A percentile compares a stretch with the other conserved stretches of the same genome.
Conservation (phyloP, 2,888 invertebrate genomes). For the Mythimna pallens region DNA sequence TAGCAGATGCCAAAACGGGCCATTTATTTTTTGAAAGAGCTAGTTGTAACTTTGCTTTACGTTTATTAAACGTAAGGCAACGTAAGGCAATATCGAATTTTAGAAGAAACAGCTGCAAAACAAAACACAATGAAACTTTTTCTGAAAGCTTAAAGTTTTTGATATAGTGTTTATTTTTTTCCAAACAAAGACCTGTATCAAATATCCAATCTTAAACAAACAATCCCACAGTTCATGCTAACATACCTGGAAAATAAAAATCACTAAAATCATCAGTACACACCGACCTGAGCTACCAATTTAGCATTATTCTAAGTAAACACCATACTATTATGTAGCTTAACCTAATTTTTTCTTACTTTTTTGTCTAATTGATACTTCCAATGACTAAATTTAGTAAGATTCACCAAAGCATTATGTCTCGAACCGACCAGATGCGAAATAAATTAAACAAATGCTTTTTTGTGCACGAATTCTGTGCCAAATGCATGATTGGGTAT, state of each 20-base stretch:
- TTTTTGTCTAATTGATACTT: not conserved
- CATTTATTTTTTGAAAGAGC: too few species aligned
- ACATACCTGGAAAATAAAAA: not conserved
- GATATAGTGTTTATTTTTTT: too few species aligned
- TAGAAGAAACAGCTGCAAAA: too few species aligned
- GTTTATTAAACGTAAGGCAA: too few species aligned
- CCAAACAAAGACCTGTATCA: too few species aligned
- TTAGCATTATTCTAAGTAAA: not conserved
- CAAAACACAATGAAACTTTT: too few species aligned
- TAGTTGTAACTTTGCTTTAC: too few species aligned
- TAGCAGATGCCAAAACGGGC: too few species aligned
- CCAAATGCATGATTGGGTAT: constrained; percentile 60
- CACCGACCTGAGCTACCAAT: not conserved
- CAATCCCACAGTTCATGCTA: not conserved
- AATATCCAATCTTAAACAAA: too few species aligned
- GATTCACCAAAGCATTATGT: constrained; percentile 14
- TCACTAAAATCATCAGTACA: not conserved
- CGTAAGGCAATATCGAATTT: too few species aligned
- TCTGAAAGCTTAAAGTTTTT: too few species aligned
- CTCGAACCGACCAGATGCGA: not conserved
- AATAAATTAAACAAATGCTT: constrained; percentile 7
- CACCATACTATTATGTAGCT: not conserved
- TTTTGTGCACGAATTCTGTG: constrained; percentile 57
- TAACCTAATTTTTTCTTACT: not conserved
- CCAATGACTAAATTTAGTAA: not conserved